Evolutionary conservation across 2,797 vertebrate genomes (phyloP), one percentile per base, ranked within the genome.

Genomic region (Sandelia bainsii): DNA sequence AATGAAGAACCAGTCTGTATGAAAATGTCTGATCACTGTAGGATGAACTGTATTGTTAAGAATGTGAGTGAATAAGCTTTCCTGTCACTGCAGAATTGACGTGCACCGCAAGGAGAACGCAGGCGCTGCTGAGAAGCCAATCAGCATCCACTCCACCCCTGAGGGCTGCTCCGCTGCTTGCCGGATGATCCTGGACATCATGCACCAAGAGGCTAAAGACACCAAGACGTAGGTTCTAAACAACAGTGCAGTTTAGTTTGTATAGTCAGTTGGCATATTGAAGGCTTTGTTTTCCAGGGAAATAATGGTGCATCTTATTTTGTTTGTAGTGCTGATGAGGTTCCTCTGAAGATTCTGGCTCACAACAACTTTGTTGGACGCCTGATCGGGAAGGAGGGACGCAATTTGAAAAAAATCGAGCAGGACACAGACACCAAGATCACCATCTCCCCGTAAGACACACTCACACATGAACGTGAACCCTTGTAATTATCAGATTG

Each of bases 131-230:
- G 97, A 99, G 81, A 99, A 99, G 89, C 96, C 97, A 8, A 98
- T 99, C 93, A 99, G 97, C 75, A 95, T 99, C 89, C 97, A 98
- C 89, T 99, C 97, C 0, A 98, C 96, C 4, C 96, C 97, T 0
- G 97, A 98, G 84, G 97, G 97, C 87, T 98, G 97, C 88, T 98
- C 97, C 0, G 90, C 97, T 0, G 97, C 97, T 29, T 98, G 97
- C 81, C 95, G 95, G 68, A 98, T 99, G 97, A 98, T 99, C 87
- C 83, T 99, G 87, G 97, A 99, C 82, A 97, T 99, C 87, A 99
- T 99, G 97, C 96, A 97, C 37, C 97, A 99, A 90, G 97, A 99
- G 85, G 97, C 97, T 4, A 98, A 98, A 91, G 97, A 98, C 93
- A 98, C 97, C 82, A 98, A 99, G 92, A 97, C 97, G 97, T 99